Evolutionary conservation across 2,113 vertebrate genomes (phyloP).

Genomic region (Callopanchax toddi): DNA sequence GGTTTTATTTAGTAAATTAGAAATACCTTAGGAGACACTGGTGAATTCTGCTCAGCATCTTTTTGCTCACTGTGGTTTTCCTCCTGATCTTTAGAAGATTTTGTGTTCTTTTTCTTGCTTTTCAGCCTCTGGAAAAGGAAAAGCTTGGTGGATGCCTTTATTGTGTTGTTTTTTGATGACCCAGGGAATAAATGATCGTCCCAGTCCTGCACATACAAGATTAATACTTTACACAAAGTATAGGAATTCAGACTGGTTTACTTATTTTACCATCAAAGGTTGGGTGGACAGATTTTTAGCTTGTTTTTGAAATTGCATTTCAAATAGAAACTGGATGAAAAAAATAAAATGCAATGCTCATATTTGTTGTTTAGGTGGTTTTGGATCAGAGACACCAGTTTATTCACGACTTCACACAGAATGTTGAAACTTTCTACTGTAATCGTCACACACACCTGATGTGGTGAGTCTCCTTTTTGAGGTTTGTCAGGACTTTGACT

Average conservation of each 20-base stretch:
- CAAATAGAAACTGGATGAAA: too few species aligned
- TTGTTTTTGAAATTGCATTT: too few species aligned
- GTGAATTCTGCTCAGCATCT: slow-evolving; percentile 48
- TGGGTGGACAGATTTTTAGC: too few species aligned
- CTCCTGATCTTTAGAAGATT: slow-evolving; percentile 80
- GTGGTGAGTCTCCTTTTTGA: slow-evolving; percentile 15
- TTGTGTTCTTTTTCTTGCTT: slow-evolving; percentile 85
- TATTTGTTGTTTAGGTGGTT: too few species aligned
- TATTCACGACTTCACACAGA: too few species aligned
- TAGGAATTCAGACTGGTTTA: too few species aligned
- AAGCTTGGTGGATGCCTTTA: slow-evolving; percentile 91
- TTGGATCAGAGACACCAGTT: too few species aligned
- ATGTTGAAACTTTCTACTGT: background rate
- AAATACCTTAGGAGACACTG: slow-evolving; percentile 60
- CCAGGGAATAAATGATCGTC: slow-evolving; percentile 85
- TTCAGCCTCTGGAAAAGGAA: slow-evolving; percentile 89
- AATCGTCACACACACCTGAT: slow-evolving; percentile 23
- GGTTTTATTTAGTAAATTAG: background rate
- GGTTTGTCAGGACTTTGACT: slow-evolving; percentile 85
- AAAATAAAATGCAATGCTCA: too few species aligned
- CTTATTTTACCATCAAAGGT: too few species aligned
- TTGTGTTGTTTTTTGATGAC: slow-evolving; percentile 85
- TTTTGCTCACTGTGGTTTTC: slow-evolving; percentile 79
- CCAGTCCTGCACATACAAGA: slow-evolving; percentile 76
- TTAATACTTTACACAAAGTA: too few species aligned